Evolutionary conservation across 2,113 vertebrate genomes (phyloP).

Genomic region (Platysteira castanea): DNA sequence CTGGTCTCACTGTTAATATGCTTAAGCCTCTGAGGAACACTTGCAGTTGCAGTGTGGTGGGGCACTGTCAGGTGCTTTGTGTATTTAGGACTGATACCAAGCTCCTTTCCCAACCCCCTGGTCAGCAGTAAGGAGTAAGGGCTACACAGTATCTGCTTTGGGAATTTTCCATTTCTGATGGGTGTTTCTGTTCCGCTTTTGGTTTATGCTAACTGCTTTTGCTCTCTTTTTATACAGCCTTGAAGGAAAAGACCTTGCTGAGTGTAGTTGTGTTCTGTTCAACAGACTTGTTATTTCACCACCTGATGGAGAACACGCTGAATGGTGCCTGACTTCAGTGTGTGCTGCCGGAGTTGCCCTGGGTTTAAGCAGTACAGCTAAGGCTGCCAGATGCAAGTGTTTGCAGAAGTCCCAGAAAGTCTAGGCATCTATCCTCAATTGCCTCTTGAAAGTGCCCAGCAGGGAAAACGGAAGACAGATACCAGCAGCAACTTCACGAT

Average conservation of each 20-base stretch:
- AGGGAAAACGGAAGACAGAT: not conserved
- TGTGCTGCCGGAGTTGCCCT: not conserved
- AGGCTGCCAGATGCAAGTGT: not conserved
- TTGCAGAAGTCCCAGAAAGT: not conserved
- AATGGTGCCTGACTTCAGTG: accelerated
- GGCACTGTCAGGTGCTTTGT: not conserved
- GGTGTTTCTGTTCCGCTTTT: not conserved
- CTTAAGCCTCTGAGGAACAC: not conserved
- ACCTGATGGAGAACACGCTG: not conserved
- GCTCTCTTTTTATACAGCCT: not conserved
- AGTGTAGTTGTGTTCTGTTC: not conserved
- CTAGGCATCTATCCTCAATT: not conserved
- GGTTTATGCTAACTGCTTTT: not conserved
- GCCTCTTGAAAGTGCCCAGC: not conserved
- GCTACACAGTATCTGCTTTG: not conserved
- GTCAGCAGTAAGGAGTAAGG: not conserved
- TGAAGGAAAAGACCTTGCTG: not conserved
- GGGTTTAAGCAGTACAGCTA: not conserved
- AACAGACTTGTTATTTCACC: not conserved
- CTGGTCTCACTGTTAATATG: not conserved
- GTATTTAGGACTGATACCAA: not conserved
- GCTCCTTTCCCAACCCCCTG: not conserved
- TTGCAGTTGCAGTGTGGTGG: not conserved
- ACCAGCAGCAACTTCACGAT: not conserved
- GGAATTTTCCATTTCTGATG: not conserved